These are phyloP conservation scores for Natrix natrix DNA, from an alignment of 2,797 vertebrate genomes.

Conservation along the genomic window DNA sequence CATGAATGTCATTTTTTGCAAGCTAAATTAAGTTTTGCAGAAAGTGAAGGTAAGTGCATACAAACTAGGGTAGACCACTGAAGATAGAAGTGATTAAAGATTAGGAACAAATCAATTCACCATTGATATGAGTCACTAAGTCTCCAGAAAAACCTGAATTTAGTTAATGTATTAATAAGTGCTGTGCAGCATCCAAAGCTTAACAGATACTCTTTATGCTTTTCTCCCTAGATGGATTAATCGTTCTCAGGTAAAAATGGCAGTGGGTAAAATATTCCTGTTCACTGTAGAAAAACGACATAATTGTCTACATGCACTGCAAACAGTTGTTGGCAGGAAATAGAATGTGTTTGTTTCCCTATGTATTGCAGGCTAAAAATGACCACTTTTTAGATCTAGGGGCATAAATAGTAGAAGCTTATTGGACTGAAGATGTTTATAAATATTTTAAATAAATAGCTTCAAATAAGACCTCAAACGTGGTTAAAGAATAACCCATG, in stretches of 20 bases:
- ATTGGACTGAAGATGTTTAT: not conserved
- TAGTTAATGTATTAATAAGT: not conserved
- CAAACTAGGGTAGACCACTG: not conserved
- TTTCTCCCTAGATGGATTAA: not conserved
- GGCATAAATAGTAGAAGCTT: not conserved
- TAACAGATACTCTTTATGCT: not conserved
- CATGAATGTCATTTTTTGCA: not conserved
- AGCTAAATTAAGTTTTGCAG: not conserved
- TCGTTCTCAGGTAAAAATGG: not conserved
- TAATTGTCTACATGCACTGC: not conserved
- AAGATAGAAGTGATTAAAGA: not conserved
- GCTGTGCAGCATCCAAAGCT: not conserved
- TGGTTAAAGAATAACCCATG: not conserved
- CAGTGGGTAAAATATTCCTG: not conserved
- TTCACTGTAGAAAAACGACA: not conserved
- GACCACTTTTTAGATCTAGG: not conserved
- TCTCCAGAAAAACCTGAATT: not conserved
- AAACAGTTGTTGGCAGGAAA: not conserved
- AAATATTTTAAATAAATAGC: not conserved
- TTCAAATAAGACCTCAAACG: not conserved
- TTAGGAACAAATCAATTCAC: not conserved
- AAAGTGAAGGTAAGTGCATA: not conserved
- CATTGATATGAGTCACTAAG: not conserved
- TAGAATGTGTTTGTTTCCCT: not conserved
- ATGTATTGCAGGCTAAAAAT: not conserved